Percentiles rank a stretch among this genome's conserved stretches.
phyloP scores from a whole-genome alignment of 2,888 invertebrate species.

The Nezara viridula region DNA sequence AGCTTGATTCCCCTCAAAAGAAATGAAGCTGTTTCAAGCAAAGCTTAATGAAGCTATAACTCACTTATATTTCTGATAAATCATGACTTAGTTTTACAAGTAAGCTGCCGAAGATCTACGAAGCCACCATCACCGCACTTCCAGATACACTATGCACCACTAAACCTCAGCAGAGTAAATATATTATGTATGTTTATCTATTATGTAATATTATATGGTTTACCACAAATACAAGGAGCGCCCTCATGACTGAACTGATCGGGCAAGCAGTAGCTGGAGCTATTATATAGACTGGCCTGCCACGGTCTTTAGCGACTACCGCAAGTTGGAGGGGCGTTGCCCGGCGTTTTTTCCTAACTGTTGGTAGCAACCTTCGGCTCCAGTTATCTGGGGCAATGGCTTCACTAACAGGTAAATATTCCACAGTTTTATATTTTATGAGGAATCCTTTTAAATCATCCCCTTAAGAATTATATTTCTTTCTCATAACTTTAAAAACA shows the following conservation, averaged over 20 bases:
- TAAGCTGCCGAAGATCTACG: not conserved
- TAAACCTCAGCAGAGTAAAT: not conserved
- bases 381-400: constrained; percentile 45
- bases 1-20: not conserved
- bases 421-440: not conserved
- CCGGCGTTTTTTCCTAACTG: constrained; percentile 44
- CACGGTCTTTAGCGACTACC: constrained; percentile 44
- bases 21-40: not conserved
- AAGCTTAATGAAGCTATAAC: not conserved
- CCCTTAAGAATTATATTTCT: not conserved
- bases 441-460: not conserved
- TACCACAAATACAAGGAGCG: constrained; percentile 34
- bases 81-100: not conserved
- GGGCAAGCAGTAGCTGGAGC: not conserved
- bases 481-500: too few species aligned
- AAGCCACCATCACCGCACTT: constrained; percentile 17
- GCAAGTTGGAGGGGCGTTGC: constrained; percentile 47
- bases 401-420: not conserved
- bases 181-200: constrained; percentile 21
- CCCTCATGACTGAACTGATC: constrained; percentile 42
- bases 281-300: constrained; percentile 41
- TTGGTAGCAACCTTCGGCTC: constrained; percentile 36
- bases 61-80: not conserved
- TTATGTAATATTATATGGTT: constrained; percentile 23
- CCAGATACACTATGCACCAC: not conserved